phyloP scores from a whole-genome alignment of 92 coral and sea anemone species.

The Micromussa lordhowensis region DNA sequence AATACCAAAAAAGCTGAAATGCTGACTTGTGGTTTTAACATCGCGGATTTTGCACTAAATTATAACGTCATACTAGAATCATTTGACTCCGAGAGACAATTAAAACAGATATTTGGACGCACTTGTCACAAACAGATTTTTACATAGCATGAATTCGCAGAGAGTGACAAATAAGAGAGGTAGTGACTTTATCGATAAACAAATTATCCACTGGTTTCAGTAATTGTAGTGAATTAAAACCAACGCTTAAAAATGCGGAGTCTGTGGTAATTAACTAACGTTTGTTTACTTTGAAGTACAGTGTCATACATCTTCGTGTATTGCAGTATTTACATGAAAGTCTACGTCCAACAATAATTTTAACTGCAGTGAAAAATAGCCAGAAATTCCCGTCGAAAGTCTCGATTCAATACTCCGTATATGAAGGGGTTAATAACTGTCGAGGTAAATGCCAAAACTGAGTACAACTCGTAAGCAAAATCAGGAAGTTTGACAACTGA shows the following conservation, averaged over 20 bases:
- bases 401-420: constrained; percentile 37
- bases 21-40: not conserved
- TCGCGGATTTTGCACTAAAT: not conserved
- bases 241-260: no score
- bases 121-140: not conserved
- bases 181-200: not conserved
- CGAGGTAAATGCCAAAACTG: constrained; percentile 29
- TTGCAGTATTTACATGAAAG: not conserved
- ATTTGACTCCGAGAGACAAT: not conserved
- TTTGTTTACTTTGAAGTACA: no score
- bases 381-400: constrained; percentile 33
- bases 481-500: constrained; percentile 2
- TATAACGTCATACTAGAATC: not conserved
- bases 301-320: not conserved
- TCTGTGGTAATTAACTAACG: not conserved
- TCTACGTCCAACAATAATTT: not conserved
- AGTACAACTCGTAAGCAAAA: constrained; percentile 32
- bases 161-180: no score
- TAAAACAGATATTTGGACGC: not conserved
- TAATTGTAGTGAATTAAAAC: no score
- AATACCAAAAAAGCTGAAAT: not conserved
- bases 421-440: constrained; percentile 36
- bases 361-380: not conserved
- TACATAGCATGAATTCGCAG: not conserved
- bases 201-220: not conserved